Evolutionary conservation across 1,140 invertebrate species (phyloP), one percentile per base, ranked within the genome.

Genomic region (Drosophila pseudoobscura): DNA sequence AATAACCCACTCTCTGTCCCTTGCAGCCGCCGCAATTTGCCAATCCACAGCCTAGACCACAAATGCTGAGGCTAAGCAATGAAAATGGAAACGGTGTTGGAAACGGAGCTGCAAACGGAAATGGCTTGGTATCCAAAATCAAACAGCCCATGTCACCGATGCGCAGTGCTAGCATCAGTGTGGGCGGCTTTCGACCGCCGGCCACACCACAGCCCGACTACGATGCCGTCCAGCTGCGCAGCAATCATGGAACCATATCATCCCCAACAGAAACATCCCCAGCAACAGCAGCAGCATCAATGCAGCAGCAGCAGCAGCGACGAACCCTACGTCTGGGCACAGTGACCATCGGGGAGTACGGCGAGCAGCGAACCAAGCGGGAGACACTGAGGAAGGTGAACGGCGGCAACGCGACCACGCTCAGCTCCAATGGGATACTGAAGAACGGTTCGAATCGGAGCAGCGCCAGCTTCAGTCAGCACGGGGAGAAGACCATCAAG

Each of bases 281-380:
- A 43, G 70, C 82, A 56, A 59, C 87, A 43, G 91, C 92, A 66
- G 92, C 92, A n/a, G 43, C 29, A 43, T 8, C 29, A 31, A 7
- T 31, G 7, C 54, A n/a, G 51, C 55, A 54, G 1, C 55, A 54
- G 1, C 45, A 15, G 22, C 70, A 84, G 90, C 61, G 91, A 79
- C 60, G 90, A 83, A 59, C 83, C 17, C 61, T 91, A 49, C 79
- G 89, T 0, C 91, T 93, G 31, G 93, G 94, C 9, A 94, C 94
- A 4, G 94, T 95, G 11, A 95, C 94, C 1, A 95, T 95, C 46
- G 94, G 95, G 1, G 94, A 95, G 90, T 95, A 95, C 84, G 93
- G 93, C 91, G 93, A 31, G 50, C 75, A 53, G 31, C 56, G 66
- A 91, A 52, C 57, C 92, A 93, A 35, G 46, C 92, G 92, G 9